Evolutionary conservation across 2,888 invertebrate species (phyloP).

Genomic region (Alcis repandata): DNA sequence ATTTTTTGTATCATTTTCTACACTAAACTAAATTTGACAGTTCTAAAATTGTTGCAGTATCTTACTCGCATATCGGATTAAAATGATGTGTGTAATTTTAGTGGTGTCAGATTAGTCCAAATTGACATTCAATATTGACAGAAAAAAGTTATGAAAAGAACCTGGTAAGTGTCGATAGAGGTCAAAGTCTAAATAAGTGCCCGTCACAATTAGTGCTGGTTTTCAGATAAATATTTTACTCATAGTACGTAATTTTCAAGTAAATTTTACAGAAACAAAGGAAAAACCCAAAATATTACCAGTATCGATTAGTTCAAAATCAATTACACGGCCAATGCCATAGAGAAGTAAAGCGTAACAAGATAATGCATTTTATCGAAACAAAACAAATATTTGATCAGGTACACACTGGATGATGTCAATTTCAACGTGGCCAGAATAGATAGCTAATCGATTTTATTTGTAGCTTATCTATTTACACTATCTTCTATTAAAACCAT

Average conservation of each 20-base stretch:
- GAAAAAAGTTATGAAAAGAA: too few relatives aligned
- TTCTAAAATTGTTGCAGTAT: too few relatives aligned
- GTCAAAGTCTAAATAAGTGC: too few relatives aligned
- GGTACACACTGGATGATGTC: neutral
- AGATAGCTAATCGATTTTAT: slow-evolving; percentile 43
- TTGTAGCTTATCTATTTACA: slow-evolving; percentile 28
- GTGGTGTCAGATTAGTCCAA: too few relatives aligned
- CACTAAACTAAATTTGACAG: too few relatives aligned
- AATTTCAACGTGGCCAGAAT: slow-evolving; percentile 13
- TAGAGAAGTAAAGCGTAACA: neutral
- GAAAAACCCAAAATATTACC: neutral
- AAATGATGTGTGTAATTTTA: too few relatives aligned
- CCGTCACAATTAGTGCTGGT: too few relatives aligned
- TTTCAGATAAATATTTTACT: too few relatives aligned
- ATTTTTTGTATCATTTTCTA: too few relatives aligned
- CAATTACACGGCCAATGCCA: neutral
- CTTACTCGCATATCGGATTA: too few relatives aligned
- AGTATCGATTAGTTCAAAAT: neutral
- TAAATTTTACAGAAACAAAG: neutral
- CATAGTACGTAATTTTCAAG: neutral
- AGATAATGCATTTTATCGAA: neutral
- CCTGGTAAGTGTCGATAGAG: too few relatives aligned
- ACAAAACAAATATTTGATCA: slow-evolving; percentile 1
- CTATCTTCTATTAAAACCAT: slow-evolving; percentile 18
- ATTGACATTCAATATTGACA: too few relatives aligned